These are phyloP conservation scores for Elysia chlorotica DNA, from an alignment of 1,140 invertebrate genomes.

Conservation along the genomic window DNA sequence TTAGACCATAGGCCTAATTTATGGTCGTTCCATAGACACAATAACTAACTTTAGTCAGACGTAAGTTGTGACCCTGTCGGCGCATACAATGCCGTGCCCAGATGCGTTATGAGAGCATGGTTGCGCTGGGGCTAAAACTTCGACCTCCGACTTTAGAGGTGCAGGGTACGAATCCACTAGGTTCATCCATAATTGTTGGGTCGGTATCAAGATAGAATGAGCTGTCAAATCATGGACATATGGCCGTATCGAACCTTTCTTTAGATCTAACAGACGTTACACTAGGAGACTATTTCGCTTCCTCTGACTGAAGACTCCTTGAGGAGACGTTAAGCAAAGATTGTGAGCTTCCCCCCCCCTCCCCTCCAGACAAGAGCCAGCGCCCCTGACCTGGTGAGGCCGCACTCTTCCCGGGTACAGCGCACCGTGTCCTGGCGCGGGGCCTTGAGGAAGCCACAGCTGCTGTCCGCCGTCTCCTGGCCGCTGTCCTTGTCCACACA, in stretches of 20 bases:
- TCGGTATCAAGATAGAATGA: neutral
- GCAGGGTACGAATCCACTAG: too few species aligned
- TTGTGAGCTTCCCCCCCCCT: neutral
- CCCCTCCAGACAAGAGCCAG: neutral
- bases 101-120: too few species aligned
- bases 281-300: neutral
- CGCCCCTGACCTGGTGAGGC: constrained; percentile 19
- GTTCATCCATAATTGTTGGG: too few species aligned
- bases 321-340: neutral
- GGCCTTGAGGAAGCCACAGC: constrained; percentile 23
- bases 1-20: too few species aligned
- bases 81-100: too few species aligned
- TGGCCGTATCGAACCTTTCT: neutral
- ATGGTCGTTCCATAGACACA: too few species aligned
- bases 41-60: too few species aligned
- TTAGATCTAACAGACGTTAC: neutral
- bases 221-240: neutral
- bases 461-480: constrained; percentile 28
- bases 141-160: too few species aligned
- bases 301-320: neutral
- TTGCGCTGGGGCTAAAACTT: too few species aligned
- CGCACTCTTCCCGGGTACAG: constrained; percentile 30
- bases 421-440: constrained; percentile 27
- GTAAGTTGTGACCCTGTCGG: too few species aligned
- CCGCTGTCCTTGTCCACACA: constrained; percentile 34